Evolutionary conservation across 2,797 vertebrate genomes (phyloP).

Genomic region (Malurus leucopterus): DNA sequence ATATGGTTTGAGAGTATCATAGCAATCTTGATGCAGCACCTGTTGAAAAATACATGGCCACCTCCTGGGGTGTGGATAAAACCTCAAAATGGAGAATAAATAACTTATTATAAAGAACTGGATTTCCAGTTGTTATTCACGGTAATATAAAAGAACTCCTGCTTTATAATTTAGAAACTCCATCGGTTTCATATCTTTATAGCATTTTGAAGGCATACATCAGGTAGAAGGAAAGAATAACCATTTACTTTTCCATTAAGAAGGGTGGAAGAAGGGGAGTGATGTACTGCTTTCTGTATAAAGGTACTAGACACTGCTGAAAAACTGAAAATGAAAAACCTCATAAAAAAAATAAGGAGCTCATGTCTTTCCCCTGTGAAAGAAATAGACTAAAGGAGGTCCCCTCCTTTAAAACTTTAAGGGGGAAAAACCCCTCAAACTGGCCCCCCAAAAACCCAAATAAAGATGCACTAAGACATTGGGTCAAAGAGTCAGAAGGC

Average conservation of each 20-base stretch:
- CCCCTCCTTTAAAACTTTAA: neutral
- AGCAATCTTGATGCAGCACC: slow-evolving; percentile 41
- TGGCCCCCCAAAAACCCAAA: neutral
- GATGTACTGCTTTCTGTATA: slow-evolving; percentile 11
- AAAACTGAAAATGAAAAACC: slow-evolving; percentile 5
- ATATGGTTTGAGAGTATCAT: slow-evolving; percentile 31
- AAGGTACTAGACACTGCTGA: neutral
- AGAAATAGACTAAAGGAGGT: neutral
- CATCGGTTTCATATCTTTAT: slow-evolving; percentile 56
- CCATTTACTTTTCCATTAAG: slow-evolving; percentile 66
- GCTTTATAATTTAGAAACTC: slow-evolving; percentile 69
- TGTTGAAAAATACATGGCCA: slow-evolving; percentile 54
- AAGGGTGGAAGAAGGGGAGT: neutral
- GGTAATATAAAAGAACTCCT: slow-evolving; percentile 51
- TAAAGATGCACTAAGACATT: neutral
- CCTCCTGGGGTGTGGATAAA: slow-evolving; percentile 70
- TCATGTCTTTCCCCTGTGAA: neutral
- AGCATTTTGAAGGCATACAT: slow-evolving; percentile 54
- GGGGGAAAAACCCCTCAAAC: neutral
- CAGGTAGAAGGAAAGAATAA: slow-evolving; percentile 53
- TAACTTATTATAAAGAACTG: slow-evolving; percentile 70
- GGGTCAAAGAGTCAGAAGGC: neutral
- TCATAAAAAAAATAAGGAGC: slow-evolving; percentile 31
- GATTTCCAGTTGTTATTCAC: slow-evolving; percentile 53
- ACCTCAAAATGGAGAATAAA: slow-evolving; percentile 72